Conservation (phyloP, 2,113 vertebrate species). For the Cynocephalus volans region DNA sequence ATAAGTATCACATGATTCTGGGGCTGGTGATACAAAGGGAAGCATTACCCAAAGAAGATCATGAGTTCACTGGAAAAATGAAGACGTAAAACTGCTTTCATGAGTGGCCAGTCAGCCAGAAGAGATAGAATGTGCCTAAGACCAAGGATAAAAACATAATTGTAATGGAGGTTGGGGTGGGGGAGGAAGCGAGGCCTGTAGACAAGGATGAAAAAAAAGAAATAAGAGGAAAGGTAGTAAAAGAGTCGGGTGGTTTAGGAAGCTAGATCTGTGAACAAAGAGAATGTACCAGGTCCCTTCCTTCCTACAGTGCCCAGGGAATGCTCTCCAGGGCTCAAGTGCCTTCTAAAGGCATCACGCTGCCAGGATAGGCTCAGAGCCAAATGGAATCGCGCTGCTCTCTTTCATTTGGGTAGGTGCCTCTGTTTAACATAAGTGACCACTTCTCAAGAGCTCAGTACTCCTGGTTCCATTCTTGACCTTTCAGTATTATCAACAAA, state of each 20-base stretch:
- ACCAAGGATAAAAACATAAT: neutral
- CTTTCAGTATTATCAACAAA: constrained; percentile 48
- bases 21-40: constrained; percentile 37
- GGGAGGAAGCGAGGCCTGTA: neutral
- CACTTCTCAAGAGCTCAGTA: constrained; percentile 47
- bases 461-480: constrained; percentile 58
- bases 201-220: neutral
- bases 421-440: constrained; percentile 53
- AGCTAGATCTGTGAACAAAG: constrained; percentile 53
- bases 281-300: neutral
- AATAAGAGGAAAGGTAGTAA: neutral
- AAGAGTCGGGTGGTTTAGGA: constrained; percentile 16
- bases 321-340: constrained; percentile 40
- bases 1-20: neutral
- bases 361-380: neutral
- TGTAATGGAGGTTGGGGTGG: neutral
- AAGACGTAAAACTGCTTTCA: neutral
- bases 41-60: constrained; percentile 16
- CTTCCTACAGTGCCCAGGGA: constrained; percentile 35
- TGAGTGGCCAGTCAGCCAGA: neutral
- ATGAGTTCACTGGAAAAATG: constrained; percentile 47
- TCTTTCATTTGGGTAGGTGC: constrained; percentile 10
- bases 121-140: constrained; percentile 1
- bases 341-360: neutral
- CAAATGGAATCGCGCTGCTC: constrained; percentile 12